Evolutionary conservation across 2,797 vertebrate species (phyloP).

Genomic region (Lepilemur septentrionalis): DNA sequence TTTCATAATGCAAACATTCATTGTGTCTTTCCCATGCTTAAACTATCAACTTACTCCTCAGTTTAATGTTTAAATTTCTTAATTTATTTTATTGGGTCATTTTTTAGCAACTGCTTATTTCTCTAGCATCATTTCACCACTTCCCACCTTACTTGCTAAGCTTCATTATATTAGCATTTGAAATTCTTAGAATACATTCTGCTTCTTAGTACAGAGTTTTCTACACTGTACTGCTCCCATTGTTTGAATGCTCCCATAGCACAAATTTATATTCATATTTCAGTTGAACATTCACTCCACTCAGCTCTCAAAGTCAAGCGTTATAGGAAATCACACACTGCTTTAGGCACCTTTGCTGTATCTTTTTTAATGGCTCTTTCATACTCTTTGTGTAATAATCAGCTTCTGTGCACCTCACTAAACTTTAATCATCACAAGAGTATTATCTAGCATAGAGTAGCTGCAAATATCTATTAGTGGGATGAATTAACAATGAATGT

Average conservation of each 20-base stretch:
- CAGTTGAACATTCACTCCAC: neutral
- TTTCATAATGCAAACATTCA: neutral
- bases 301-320: neutral
- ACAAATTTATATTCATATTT: neutral
- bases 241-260: neutral
- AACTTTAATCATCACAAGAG: neutral
- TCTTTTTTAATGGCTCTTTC: neutral
- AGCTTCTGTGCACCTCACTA: neutral
- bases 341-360: neutral
- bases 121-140: neutral
- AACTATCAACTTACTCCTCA: neutral
- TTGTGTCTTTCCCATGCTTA: neutral
- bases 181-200: neutral
- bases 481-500: neutral
- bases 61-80: neutral
- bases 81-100: neutral
- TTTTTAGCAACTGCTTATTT: neutral
- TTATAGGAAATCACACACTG: neutral
- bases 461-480: neutral
- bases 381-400: neutral
- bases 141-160: neutral
- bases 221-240: neutral
- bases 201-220: neutral
- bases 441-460: neutral
- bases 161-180: neutral